Evolutionary conservation across 2,888 invertebrate species (phyloP).

Genomic region (Epiblema foenella): DNA sequence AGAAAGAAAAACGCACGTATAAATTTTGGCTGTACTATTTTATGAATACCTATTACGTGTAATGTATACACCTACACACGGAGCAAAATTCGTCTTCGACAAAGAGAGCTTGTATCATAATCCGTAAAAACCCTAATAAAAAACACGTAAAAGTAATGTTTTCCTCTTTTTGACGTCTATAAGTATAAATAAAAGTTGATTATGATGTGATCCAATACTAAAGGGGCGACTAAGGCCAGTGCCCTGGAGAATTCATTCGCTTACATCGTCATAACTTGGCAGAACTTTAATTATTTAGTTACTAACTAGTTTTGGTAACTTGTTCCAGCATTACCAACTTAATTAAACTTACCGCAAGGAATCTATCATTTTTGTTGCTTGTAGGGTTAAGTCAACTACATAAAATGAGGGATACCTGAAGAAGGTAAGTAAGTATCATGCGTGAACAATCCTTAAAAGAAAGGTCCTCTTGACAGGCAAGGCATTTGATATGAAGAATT

Average conservation of each 20-base stretch:
- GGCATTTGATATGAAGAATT: too few relatives aligned
- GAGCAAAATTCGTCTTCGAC: too few relatives aligned
- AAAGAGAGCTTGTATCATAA: constrained; percentile 4
- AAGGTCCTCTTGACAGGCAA: too few relatives aligned
- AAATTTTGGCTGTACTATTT: background rate
- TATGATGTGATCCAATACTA: constrained; percentile 26
- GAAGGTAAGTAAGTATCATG: too few relatives aligned
- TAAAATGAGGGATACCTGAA: background rate
- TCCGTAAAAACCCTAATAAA: constrained; percentile 17
- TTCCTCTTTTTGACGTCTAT: background rate
- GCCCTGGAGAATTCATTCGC: constrained; percentile 50
- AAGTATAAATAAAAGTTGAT: constrained; percentile 15
- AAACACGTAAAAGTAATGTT: constrained; percentile 20
- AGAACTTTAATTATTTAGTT: constrained; percentile 71
- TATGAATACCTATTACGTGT: background rate
- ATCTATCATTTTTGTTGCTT: constrained; percentile 49
- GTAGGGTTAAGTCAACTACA: constrained; percentile 36
- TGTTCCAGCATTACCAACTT: constrained; percentile 68
- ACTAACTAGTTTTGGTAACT: constrained; percentile 75
- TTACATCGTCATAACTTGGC: constrained; percentile 62
- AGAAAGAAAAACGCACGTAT: too few relatives aligned
- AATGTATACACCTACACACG: too few relatives aligned
- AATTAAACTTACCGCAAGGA: constrained; percentile 66
- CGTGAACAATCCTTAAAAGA: too few relatives aligned
- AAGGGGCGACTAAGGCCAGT: constrained; percentile 41